Evolutionary conservation across 2,888 invertebrate genomes (phyloP).

Genomic region (Limnephilus lunatus): DNA sequence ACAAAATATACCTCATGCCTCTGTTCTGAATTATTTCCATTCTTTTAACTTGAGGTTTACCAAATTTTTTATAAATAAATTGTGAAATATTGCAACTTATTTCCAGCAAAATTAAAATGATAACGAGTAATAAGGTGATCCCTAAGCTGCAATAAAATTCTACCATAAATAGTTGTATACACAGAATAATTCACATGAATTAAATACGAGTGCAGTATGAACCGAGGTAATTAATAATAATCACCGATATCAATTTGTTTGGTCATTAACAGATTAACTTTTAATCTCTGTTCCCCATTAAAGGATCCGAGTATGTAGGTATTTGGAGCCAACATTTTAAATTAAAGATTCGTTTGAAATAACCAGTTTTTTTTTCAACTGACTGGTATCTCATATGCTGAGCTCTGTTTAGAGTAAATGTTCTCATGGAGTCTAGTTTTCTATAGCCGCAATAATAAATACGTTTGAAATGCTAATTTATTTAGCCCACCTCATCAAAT

Average conservation of each 20-base stretch:
- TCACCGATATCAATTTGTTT: constrained; percentile 28
- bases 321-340: constrained; percentile 23
- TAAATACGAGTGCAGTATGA: too few relatives aligned
- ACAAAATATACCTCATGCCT: too few relatives aligned
- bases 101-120: too few relatives aligned
- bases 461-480: constrained; percentile 54
- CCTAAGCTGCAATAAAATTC: too few relatives aligned
- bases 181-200: too few relatives aligned
- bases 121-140: too few relatives aligned
- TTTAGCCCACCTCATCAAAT: constrained; percentile 50
- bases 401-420: not conserved
- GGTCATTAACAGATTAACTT: constrained; percentile 39
- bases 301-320: constrained; percentile 21
- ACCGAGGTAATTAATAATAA: constrained; percentile 12
- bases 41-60: too few relatives aligned
- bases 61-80: too few relatives aligned
- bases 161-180: too few relatives aligned
- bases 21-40: too few relatives aligned
- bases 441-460: constrained; percentile 36
- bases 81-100: too few relatives aligned
- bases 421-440: constrained; percentile 39
- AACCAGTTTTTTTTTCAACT: constrained; percentile 39
- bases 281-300: constrained; percentile 22
- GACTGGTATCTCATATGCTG: not conserved
- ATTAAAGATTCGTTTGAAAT: not conserved